Evolutionary conservation across 2,797 vertebrate genomes (phyloP).

Genomic region (Falco naumanni): DNA sequence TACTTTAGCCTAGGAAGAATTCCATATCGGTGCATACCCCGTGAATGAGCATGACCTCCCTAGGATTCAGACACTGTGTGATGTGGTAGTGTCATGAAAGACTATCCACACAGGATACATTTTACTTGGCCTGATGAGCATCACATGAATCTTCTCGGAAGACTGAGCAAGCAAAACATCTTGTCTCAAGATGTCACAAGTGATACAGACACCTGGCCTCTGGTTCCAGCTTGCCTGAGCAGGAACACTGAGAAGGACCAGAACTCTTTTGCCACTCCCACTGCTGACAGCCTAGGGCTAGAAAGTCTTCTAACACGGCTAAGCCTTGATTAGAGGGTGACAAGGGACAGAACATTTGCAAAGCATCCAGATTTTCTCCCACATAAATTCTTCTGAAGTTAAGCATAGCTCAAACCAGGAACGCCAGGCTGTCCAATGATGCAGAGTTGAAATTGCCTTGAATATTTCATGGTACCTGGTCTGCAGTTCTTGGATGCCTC

Average conservation of each 20-base stretch:
- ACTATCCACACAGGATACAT: not conserved
- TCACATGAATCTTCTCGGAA: not conserved
- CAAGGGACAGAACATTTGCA: not conserved
- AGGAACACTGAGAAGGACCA: conserved; percentile 35
- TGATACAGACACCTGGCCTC: not conserved
- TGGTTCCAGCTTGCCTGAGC: not conserved
- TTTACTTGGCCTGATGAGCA: not conserved
- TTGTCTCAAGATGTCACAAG: conserved; percentile 35
- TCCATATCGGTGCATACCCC: rapidly evolving
- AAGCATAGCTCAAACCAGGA: not conserved
- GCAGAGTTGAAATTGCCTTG: not conserved
- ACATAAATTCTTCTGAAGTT: not conserved
- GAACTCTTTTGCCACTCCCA: not conserved
- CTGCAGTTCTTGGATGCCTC: not conserved
- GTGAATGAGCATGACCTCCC: not conserved
- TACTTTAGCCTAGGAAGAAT: not conserved
- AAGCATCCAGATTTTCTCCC: not conserved
- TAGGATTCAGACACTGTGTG: not conserved
- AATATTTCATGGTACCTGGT: not conserved
- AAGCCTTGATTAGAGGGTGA: not conserved
- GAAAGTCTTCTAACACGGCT: not conserved
- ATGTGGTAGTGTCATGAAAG: not conserved
- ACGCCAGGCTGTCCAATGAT: not conserved
- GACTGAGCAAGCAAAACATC: not conserved
- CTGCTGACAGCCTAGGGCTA: not conserved